Evolutionary conservation across 2,888 invertebrate species (phyloP), one percentile per base, ranked within the genome.

Genomic region (Cyclophora albipunctata): DNA sequence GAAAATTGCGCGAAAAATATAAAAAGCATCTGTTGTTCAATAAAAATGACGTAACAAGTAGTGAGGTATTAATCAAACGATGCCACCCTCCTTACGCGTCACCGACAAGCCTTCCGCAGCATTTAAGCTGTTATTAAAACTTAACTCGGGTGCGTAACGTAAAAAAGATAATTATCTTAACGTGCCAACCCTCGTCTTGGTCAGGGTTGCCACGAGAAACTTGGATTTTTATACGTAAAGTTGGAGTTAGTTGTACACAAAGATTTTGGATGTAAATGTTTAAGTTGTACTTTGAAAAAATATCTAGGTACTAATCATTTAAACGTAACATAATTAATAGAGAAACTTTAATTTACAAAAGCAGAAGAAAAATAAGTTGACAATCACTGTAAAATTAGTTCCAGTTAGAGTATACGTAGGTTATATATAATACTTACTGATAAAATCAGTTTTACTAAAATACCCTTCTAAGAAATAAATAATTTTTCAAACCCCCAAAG

Each of bases 151-250:
- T 77, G 79, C 75, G 76, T 73, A 71, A 69, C 71, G 82, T 86
- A 88, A 87, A 88, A 87, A 88, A 88, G 88, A 88, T 87, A 88
- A 88, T 88, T 87, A 87, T 88, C 88, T 88, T 87, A 83, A 74
- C 73, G 64, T 58, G 59, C 69, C 70, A 68, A 82, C 87, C 86
- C 86, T 82, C 78, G 75, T 86, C 85, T 87, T 86, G 60, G 58
- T 45, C 62, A 82, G 86, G 86, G 88, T 59, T 83, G 81, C 43
- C 67, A 47, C 59, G 45, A 46, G 34, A 33, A 42, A 42, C 7
- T 4, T 42, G 4, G n/a, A 42, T 7, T 7, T 42, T 42, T 1
- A 20, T 20, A 20, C 20, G 20, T 20, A 20, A 20, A 20, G 20
- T 20, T 20, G 1, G 20, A 20, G 20, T 20, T 20, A 20, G 20